Conservation (phyloP, 1,140 invertebrate genomes). For the Himalopsyche phryganea region DNA sequence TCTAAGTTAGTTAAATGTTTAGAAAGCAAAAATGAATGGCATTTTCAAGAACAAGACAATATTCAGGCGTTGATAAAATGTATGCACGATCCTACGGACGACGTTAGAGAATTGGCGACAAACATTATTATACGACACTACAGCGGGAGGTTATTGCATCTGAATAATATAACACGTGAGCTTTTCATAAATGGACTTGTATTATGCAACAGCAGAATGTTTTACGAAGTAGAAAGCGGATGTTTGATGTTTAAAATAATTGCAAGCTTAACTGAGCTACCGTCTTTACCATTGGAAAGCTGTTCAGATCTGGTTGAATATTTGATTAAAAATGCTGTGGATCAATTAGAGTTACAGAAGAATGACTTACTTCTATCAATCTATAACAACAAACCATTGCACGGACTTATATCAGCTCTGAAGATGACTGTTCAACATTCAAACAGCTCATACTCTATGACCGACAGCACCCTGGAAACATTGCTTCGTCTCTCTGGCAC, state of each 20-base stretch:
- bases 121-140: conserved; percentile 25
- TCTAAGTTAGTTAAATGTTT: conserved; percentile 19
- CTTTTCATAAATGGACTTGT: conserved; percentile 21
- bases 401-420: conserved; percentile 37
- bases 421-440: conserved; percentile 22
- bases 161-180: conserved; percentile 10
- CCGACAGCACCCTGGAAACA: conserved; percentile 38
- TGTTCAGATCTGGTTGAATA: conserved; percentile 14
- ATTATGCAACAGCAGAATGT: conserved; percentile 23
- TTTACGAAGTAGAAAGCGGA: conserved; percentile 31
- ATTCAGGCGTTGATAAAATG: conserved; percentile 13
- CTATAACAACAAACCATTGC: conserved; percentile 31
- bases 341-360: conserved; percentile 23
- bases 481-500: conserved; percentile 2
- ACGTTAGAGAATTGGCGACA: conserved; percentile 19
- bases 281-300: neutral
- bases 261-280: conserved; percentile 7
- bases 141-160: neutral
- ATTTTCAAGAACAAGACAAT: conserved; percentile 5
- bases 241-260: conserved; percentile 27
- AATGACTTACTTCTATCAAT: conserved; percentile 24
- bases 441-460: conserved; percentile 36
- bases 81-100: conserved; percentile 22
- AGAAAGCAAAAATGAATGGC: conserved; percentile 18
- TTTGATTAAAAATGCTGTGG: conserved; percentile 14